A percentile compares a stretch with the other conserved stretches of the same genome.
Conservation (phyloP, 2,888 invertebrate species). For the Drosophila dives region DNA sequence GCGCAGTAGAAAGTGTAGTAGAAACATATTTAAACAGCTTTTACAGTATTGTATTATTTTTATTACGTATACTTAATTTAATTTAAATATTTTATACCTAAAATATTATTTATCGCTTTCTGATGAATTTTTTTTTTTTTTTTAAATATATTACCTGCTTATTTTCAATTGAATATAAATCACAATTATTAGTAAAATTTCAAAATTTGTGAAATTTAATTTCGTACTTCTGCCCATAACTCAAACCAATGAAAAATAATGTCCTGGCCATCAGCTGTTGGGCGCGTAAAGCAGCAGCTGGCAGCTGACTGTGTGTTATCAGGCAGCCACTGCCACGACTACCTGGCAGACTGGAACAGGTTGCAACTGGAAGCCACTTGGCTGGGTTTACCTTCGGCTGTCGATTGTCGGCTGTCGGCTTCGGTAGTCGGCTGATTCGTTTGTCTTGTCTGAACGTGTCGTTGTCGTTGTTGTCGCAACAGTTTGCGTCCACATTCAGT, state of each 20-base stretch:
- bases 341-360: conserved; percentile 51
- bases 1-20: neutral
- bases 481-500: conserved; percentile 62
- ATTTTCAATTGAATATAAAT: neutral
- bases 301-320: conserved; percentile 58
- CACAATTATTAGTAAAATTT: neutral
- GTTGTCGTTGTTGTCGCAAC: conserved; percentile 55
- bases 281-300: conserved; percentile 47
- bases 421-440: conserved; percentile 27
- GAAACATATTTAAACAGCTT: neutral
- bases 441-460: conserved; percentile 38
- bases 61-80: neutral
- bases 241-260: neutral
- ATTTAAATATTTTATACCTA: no score
- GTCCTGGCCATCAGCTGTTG: conserved; percentile 61
- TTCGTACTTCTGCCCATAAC: neutral
- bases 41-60: neutral
- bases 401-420: conserved; percentile 26
- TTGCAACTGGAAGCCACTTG: conserved; percentile 70
- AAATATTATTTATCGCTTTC: neutral
- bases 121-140: neutral
- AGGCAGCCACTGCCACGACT: conserved; percentile 27
- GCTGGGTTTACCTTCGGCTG: conserved; percentile 17
- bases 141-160: neutral
- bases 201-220: neutral